Base-by-base conservation (phyloP, 2,888 invertebrate genomes). In the Oxystoma pomonae region DNA sequence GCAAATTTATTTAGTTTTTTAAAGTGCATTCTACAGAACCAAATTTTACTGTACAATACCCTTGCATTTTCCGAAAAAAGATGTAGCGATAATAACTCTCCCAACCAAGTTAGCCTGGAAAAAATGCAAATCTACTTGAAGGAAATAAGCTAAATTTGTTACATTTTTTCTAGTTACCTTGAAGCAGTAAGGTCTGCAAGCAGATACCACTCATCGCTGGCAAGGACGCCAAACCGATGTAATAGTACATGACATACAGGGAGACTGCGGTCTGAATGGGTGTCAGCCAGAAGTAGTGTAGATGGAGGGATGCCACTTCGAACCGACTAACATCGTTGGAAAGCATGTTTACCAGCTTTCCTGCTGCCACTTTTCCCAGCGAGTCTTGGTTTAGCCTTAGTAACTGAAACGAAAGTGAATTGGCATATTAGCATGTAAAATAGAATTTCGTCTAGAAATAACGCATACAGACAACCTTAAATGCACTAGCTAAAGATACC, bases 301-400 rank as follows among this genome's bases (percentile, higher is more conserved):
- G 78, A 74, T 87, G 87, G 55, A 86, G 71, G 20, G 88, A 83
- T 18, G 88, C 86, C 77, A 87, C 78, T 75, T 94, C 94, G 76
- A 94, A 92, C 68, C 92, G 84, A 71, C 87, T 87, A 1, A 94
- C 92, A 75, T 94, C 94, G 72, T 93, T 94, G 0, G 93, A 92
- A 81, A 94, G 83, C 63, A 94, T 78, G 77, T 94, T 94, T 56
- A 94, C 87, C 71, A 94, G 86, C 78, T 92, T 90, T 0, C 93
- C 94, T 69, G 90, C 78, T 79, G 94, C 90, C 0, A 94, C 93
- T 74, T 93, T 87, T 0, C 90, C 90, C 51, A 95, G 77, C 0
- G 94, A 89, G 0, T 83, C 82, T 72, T 85, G 85, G 72, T 87
- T 90, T 52, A 91, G 78, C 65, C 82, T 82, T 57, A 90, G 77